Percentiles rank a stretch among this genome's conserved stretches.
These are phyloP conservation scores for Myanophis thanlyinensis DNA, from an alignment of 2,113 vertebrate genomes.

Conservation along the genomic window DNA sequence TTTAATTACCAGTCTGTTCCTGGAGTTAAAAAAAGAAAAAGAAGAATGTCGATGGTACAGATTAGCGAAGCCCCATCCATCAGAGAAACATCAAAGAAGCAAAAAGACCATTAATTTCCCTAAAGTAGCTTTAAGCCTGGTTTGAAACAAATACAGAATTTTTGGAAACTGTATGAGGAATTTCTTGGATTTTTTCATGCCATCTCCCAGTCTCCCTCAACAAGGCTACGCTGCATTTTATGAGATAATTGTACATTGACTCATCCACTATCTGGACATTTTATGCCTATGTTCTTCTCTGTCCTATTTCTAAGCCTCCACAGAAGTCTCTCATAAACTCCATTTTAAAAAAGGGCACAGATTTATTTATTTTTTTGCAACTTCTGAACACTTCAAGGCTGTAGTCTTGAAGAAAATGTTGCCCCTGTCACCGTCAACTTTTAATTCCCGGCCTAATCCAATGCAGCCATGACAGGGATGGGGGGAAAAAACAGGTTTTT, in stretches of 20 bases:
- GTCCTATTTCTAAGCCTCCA: neutral
- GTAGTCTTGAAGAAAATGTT: neutral
- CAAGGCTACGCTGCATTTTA: neutral
- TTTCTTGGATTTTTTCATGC: neutral
- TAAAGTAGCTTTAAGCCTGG: neutral
- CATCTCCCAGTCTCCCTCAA: neutral
- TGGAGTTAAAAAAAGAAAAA: neutral
- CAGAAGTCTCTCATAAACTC: neutral
- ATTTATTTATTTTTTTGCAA: neutral
- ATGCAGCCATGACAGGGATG: neutral
- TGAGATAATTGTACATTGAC: neutral
- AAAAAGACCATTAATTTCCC: neutral
- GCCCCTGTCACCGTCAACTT: neutral
- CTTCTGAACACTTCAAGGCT: neutral
- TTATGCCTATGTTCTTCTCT: neutral
- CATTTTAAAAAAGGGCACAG: neutral
- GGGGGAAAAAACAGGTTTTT: neutral
- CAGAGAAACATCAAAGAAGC: neutral
- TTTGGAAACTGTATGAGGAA: neutral
- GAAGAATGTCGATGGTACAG: neutral
- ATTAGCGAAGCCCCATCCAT: neutral
- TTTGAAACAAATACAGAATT: neutral
- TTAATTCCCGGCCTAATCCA: neutral
- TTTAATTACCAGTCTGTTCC: neutral
- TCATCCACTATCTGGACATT: neutral